Evolutionary conservation across 2,888 invertebrate species (phyloP), one percentile per base, ranked within the genome.

Genomic region (Pollenia amentaria): DNA sequence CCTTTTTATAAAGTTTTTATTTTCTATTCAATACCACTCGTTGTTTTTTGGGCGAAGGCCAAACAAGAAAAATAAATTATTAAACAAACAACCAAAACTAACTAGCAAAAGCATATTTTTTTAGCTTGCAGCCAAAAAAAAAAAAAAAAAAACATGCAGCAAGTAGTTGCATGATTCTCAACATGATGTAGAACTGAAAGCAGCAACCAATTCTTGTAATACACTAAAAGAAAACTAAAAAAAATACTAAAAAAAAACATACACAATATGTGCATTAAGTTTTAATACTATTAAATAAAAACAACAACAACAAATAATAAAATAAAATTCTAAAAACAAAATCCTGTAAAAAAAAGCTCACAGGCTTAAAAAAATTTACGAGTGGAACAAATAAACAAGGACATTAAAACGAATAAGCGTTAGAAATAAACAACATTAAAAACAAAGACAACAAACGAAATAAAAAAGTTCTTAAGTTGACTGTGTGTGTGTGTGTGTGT

Each of bases 201-300:
- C 48, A 55, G 51, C 70, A 76, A 67, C 40, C 18, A 53, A 51
- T 69, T 72, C 60, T 73, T 67, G 40, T 60, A 60, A 73, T 60
- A 18, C 21, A 64, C 38, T 29, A 29, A 57, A 38, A 16, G 38
- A 48, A n/a, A 38, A 46, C n/a, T 29, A 46, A 18, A 55, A 38
- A 40, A 76, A 21, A 38, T 18, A n/a, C 12, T 44, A 21, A 70
- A 64, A 53, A 57, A 46, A 65, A 72, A 80, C 44, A 67, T 73
- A 84, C 84, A 87, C 84, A 77, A 80, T 80, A 87, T 73, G 62
- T 87, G 87, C 84, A 87, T 87, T 87, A 87, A 84, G 84, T 87
- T 84, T 64, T 87, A 87, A 87, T 87, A 53, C 84, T 80, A 73
- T 84, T 84, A 84, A 80, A 84, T 78, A 55, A 64, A 48, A 48